Base-by-base conservation (phyloP, 2,888 invertebrate genomes). In the Micoletzkya japonica region DNA sequence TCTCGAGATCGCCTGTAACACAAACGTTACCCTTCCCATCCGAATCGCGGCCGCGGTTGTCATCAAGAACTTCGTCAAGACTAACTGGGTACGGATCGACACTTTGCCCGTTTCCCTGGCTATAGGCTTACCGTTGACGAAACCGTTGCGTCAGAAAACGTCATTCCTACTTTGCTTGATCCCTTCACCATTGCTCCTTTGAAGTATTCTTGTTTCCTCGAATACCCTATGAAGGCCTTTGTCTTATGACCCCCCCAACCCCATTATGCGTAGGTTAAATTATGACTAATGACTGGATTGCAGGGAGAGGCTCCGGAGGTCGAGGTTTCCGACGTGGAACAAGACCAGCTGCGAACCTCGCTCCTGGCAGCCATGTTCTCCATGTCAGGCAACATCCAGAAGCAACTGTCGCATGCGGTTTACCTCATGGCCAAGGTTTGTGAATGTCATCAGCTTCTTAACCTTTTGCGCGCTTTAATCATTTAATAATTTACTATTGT, bases 41-140 rank as follows among this genome's bases (percentile, higher is more conserved):
- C 92, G 95, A 76, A 90, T 94, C 50, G 92, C 94, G 6, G 93
- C 94, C 30, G 92, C 96, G 14, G 91, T 99, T 73, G 92, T 93
- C 0, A 94, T 98, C 85, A 98, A 98, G 86, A 99, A 99, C 86
- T 96, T 92, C 86, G 90, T 96, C 30, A 96, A 95, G 87, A 89
- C 95, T 68, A 95, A 97, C 87, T 98, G 98, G 98, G 84, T 86
- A 57, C 7, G 76, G 52, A n/a, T n/a, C n/a, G n/a, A n/a, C n/a
- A n/a, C n/a, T n/a, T 26, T 57, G 17, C n/a, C 44, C n/a, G 17
- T 54, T 10, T 10, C 24, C 24, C 10, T 24, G n/a, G n/a, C n/a
- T n/a, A n/a, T n/a, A n/a, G n/a, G n/a, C n/a, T n/a, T n/a, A n/a
- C n/a, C n/a, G n/a, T n/a, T n/a, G n/a, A n/a, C n/a, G n/a, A n/a